Conservation (phyloP, 1,140 invertebrate species). For the Lysiphlebus fabarum region DNA sequence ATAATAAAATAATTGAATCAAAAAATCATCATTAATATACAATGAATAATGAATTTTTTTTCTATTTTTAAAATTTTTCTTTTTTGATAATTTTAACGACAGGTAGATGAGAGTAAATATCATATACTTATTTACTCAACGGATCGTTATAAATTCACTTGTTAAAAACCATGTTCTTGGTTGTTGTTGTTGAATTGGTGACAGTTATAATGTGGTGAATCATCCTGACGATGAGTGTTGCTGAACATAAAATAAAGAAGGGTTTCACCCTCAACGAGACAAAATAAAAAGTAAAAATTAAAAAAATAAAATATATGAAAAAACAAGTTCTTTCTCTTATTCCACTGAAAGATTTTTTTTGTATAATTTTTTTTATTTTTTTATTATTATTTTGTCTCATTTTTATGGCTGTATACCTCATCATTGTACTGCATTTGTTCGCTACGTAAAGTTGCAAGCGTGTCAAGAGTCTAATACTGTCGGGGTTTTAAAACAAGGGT, state of each 20-base stretch:
- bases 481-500: not conserved
- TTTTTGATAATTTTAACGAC: not conserved
- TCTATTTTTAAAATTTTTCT: too few species aligned
- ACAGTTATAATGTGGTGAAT: slow-evolving; percentile 22
- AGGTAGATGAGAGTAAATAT: slow-evolving; percentile 24
- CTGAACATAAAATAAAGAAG: not conserved
- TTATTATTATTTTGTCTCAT: slow-evolving; percentile 1
- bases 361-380: not conserved
- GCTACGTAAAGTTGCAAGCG: slow-evolving; percentile 23
- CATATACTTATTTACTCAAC: slow-evolving; percentile 38
- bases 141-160: slow-evolving; percentile 41
- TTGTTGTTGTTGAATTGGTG: slow-evolving; percentile 15
- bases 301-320: slow-evolving; percentile 5
- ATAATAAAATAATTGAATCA: too few species aligned
- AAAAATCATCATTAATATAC: too few species aligned
- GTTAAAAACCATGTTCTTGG: slow-evolving; percentile 25
- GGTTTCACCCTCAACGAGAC: slow-evolving; percentile 11
- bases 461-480: slow-evolving; percentile 24
- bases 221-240: slow-evolving; percentile 12
- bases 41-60: too few species aligned
- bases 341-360: not conserved
- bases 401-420: not conserved
- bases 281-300: not conserved
- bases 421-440: slow-evolving; percentile 7
- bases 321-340: slow-evolving; percentile 8